phyloP scores from a whole-genome alignment of 2,888 invertebrate genomes.

The Nephrotoma guestfalica region DNA sequence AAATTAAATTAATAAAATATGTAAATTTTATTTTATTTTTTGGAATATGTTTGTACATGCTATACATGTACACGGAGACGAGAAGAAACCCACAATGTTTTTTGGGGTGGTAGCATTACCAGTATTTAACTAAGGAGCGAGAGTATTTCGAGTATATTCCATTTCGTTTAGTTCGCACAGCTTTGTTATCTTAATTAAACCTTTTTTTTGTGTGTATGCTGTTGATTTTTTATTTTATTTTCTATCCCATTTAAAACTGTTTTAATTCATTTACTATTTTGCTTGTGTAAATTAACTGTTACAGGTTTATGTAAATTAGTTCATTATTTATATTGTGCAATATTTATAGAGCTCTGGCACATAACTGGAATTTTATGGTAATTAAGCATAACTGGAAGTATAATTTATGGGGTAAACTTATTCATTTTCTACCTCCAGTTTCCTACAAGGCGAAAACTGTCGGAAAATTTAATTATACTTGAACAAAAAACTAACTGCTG shows the following conservation, averaged over 20 bases:
- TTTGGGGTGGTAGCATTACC: background rate
- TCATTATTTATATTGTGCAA: background rate
- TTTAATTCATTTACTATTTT: background rate
- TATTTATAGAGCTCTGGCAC: background rate
- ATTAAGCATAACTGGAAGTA: background rate
- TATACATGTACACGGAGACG: background rate
- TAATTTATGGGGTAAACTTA: background rate
- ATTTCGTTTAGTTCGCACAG: background rate
- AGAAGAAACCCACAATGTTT: background rate
- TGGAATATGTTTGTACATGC: background rate
- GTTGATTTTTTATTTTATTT: too few relatives aligned
- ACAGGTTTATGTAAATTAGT: background rate
- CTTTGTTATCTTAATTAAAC: background rate
- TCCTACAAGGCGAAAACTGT: too few relatives aligned
- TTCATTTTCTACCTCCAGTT: too few relatives aligned
- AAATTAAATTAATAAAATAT: background rate
- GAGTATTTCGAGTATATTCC: background rate
- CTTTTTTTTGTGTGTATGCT: background rate
- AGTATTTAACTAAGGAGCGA: too few relatives aligned
- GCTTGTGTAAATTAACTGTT: background rate
- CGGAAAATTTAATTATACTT: too few relatives aligned
- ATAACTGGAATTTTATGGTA: background rate
- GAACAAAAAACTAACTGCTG: too few relatives aligned
- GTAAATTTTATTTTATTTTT: background rate
- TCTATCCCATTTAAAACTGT: background rate